Base-by-base conservation (phyloP, 2,797 vertebrate genomes). In the Brachyalestes nurse region DNA sequence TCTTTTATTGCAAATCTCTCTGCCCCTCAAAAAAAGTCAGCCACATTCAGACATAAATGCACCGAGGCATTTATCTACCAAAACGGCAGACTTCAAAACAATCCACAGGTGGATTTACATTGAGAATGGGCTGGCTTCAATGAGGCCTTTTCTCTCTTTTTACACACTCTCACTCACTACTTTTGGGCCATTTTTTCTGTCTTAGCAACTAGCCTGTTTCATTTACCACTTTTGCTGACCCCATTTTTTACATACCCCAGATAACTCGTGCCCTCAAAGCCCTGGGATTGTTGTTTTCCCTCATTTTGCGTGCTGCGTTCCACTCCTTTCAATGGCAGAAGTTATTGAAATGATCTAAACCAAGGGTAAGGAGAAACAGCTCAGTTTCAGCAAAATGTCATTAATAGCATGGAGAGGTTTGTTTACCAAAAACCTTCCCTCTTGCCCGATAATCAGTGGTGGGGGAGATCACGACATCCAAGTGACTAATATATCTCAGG, bases 1-100 rank as follows among this genome's bases (percentile, higher is more conserved):
- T 91, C 83, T 82, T 80, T 86, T 93, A 92, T 92, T 92, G 90
- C 86, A 89, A 82, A 91, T 89, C 91, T 88, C 89, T 87, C 87
- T 91, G 88, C 87, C 89, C 34, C 61, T 58, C 23, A 87, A 92
- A 89, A 89, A 93, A 51, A 65, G 92, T 92, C 90, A 89, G 90
- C 89, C 88, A 92, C 92, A 91, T 93, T 93, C 90, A 92, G 91
- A 90, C 88, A 90, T 92, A 93, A 93, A 93, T 92, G 91, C 83
- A 93, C 87, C 87, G 89, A 90, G 89, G 88, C 91, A 92, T 94
- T 94, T 94, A 92, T 88, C 90, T 89, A 86, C 84, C 86, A 91
- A 90, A 92, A 92, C 90, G 88, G 85, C 86, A 91, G 90, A 93
- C 93, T 89, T 34, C 34, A 4, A 91, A 80, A 87, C 91, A 89